Conservation (phyloP, 2,888 invertebrate species). For the Sympetrum striolatum region DNA sequence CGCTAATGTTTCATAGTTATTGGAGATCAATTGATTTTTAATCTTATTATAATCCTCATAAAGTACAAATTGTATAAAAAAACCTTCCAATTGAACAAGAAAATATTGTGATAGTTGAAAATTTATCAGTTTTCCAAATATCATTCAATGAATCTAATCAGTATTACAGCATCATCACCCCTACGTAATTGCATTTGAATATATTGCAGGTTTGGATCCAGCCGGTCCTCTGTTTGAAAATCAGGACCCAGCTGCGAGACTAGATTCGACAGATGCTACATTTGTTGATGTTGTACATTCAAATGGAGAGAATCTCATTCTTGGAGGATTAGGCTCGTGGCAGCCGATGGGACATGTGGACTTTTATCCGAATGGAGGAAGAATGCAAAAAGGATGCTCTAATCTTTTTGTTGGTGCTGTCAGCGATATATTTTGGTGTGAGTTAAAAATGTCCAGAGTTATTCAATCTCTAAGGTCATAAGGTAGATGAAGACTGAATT, state of each 20-base stretch:
- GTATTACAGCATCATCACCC: too few species aligned
- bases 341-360: constrained; percentile 93
- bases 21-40: too few species aligned
- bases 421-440: constrained; percentile 86
- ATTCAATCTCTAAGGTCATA: too few species aligned
- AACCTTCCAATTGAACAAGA: too few species aligned
- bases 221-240: constrained; percentile 92
- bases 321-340: constrained; percentile 88
- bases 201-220: constrained; percentile 76
- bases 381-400: constrained; percentile 90
- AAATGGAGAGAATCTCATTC: constrained; percentile 89
- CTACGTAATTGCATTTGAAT: too few species aligned
- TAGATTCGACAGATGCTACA: constrained; percentile 84
- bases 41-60: too few species aligned
- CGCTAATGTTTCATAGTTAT: too few species aligned
- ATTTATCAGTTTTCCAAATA: too few species aligned
- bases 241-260: constrained; percentile 82
- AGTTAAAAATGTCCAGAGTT: constrained; percentile 56
- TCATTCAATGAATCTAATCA: too few species aligned
- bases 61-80: too few species aligned
- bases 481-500: too few species aligned
- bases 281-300: constrained; percentile 95
- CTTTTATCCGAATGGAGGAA: constrained; percentile 90
- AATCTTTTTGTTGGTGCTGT: constrained; percentile 92
- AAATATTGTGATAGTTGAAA: too few species aligned